Evolutionary conservation across 2,888 invertebrate genomes (phyloP).

Genomic region (Pseudococcus jackbeardsleyi): DNA sequence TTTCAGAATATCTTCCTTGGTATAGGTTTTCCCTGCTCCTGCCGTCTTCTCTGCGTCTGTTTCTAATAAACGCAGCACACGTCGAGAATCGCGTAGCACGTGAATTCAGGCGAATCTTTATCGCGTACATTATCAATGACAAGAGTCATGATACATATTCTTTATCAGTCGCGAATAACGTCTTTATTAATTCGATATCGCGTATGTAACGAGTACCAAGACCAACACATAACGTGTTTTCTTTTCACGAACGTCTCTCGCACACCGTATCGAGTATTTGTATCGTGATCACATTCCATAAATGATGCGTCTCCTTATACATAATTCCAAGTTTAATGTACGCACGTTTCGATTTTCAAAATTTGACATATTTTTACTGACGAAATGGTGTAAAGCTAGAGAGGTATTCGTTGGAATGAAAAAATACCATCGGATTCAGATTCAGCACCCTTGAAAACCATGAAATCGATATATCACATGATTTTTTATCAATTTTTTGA

Average conservation of each 20-base stretch:
- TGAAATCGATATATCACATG: background rate
- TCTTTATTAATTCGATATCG: conserved; percentile 3
- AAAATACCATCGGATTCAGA: background rate
- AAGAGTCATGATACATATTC: background rate
- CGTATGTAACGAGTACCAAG: background rate
- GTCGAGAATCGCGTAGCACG: background rate
- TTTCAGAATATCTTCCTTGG: too few relatives aligned
- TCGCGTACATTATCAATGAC: background rate
- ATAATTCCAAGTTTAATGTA: too few relatives aligned
- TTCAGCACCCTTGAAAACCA: background rate
- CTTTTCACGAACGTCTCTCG: background rate
- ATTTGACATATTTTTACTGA: background rate
- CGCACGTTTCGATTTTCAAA: background rate
- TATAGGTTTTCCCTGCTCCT: too few relatives aligned
- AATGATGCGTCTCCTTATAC: too few relatives aligned
- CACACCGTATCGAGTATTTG: too few relatives aligned
- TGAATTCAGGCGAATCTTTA: background rate
- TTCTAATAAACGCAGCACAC: background rate
- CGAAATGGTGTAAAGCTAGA: background rate
- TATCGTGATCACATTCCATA: too few relatives aligned
- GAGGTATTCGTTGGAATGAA: background rate
- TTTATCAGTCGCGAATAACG: background rate
- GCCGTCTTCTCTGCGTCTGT: too few relatives aligned
- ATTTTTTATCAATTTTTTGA: background rate
- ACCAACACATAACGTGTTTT: background rate